Evolutionary conservation across 2,888 invertebrate species (phyloP).

Genomic region (Watsonalla cultraria): DNA sequence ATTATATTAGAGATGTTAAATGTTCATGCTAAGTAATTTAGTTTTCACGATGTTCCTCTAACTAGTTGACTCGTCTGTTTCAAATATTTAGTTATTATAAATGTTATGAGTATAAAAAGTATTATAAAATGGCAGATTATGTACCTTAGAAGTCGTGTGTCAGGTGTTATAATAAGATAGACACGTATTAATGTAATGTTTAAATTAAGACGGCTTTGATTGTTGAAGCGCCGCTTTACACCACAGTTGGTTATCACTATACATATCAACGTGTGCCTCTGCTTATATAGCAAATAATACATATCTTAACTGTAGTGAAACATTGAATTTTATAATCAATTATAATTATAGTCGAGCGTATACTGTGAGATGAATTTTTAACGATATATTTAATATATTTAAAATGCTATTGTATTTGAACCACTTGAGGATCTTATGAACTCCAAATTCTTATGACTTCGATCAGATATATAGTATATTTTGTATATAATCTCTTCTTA

Average conservation of each 20-base stretch:
- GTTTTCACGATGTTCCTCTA: constrained; percentile 59
- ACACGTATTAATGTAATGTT: constrained; percentile 23
- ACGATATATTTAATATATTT: constrained; percentile 66
- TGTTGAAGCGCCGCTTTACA: constrained; percentile 66
- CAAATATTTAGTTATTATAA: constrained; percentile 34
- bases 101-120: constrained; percentile 19
- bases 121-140: constrained; percentile 21
- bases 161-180: constrained; percentile 26
- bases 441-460: constrained; percentile 76
- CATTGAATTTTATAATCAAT: constrained; percentile 63
- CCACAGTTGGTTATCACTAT: constrained; percentile 52
- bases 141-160: constrained; percentile 38
- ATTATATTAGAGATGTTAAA: constrained; percentile 26
- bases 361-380: constrained; percentile 69
- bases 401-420: constrained; percentile 66
- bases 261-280: constrained; percentile 78
- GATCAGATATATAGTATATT: constrained; percentile 65
- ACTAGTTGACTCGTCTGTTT: constrained; percentile 38
- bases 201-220: constrained; percentile 56
- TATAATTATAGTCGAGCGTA: constrained; percentile 52
- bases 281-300: constrained; percentile 71
- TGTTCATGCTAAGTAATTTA: constrained; percentile 36
- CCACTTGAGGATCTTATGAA: constrained; percentile 75
- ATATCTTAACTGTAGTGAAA: constrained; percentile 67
- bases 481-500: constrained; percentile 69